phyloP scores from a whole-genome alignment of 2,797 vertebrate genomes.

The Florisuga fusca region DNA sequence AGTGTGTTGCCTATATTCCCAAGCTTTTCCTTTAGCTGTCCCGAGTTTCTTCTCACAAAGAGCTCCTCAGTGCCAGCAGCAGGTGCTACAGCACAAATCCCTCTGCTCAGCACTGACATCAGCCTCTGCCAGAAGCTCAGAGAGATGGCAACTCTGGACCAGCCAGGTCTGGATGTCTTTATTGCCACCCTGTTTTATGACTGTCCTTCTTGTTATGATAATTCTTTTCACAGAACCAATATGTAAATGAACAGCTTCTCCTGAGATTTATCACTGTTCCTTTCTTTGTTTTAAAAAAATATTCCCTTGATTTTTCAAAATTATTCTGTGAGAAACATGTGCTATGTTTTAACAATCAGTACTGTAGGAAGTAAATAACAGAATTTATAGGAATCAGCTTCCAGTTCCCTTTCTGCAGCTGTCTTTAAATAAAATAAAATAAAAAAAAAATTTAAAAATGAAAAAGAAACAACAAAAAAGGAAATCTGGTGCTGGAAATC shows the following conservation, averaged over 20 bases:
- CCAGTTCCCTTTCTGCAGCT: neutral
- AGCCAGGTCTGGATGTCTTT: neutral
- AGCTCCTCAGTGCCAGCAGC: neutral
- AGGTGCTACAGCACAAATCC: neutral
- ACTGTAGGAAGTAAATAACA: neutral
- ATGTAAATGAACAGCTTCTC: neutral
- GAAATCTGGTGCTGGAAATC: neutral
- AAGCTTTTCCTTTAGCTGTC: neutral
- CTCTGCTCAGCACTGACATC: neutral
- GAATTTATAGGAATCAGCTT: neutral
- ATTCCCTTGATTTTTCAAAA: neutral
- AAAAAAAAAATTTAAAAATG: neutral
- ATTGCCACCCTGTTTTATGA: neutral
- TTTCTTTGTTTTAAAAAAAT: neutral
- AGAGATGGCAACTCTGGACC: neutral
- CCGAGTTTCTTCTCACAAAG: neutral
- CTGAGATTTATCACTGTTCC: neutral
- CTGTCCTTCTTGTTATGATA: neutral
- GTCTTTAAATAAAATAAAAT: neutral
- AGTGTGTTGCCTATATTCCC: neutral
- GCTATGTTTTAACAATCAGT: neutral
- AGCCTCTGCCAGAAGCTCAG: neutral
- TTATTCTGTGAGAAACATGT: neutral
- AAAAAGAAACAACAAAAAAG: too few relatives aligned
- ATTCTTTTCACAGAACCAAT: neutral